Evolutionary conservation across 2,113 vertebrate species (phyloP).

Genomic region (Corythoichthys haematopterus): DNA sequence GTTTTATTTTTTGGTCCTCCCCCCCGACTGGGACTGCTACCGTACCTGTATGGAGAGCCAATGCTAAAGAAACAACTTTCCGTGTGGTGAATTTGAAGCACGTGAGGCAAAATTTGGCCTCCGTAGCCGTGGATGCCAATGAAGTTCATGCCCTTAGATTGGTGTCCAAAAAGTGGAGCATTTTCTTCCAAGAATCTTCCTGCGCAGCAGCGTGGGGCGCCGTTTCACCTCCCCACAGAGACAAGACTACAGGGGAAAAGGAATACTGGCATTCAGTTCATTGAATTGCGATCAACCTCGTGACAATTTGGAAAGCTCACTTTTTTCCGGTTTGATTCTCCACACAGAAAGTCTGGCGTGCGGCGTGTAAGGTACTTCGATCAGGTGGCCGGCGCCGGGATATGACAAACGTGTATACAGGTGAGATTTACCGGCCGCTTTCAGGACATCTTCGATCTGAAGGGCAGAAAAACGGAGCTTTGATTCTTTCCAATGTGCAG

Average conservation of each 20-base stretch:
- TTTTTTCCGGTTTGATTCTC: constrained; percentile 40
- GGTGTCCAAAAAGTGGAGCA: constrained; percentile 48
- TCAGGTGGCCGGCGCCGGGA: constrained; percentile 67
- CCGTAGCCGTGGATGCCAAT: too few relatives aligned
- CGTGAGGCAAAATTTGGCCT: neutral
- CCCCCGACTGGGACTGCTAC: too few relatives aligned
- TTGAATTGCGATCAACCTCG: neutral
- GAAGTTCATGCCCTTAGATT: constrained; percentile 35
- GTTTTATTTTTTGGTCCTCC: too few relatives aligned
- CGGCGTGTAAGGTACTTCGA: constrained; percentile 65
- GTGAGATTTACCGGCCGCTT: constrained; percentile 52
- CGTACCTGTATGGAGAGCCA: too few relatives aligned
- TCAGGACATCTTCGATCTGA: constrained; percentile 60
- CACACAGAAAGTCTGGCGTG: constrained; percentile 31
- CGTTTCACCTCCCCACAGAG: constrained; percentile 56
- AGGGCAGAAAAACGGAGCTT: constrained; percentile 8
- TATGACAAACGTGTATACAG: constrained; percentile 62
- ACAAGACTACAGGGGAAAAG: constrained; percentile 43
- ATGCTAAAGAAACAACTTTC: neutral
- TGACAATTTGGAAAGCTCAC: constrained; percentile 28
- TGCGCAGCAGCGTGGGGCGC: constrained; percentile 59
- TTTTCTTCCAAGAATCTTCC: constrained; percentile 66
- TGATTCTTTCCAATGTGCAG: neutral
- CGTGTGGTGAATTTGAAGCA: neutral
- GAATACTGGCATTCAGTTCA: neutral